Base-by-base conservation (phyloP, 1,140 invertebrate genomes). In the Procambarus virginalis region DNA sequence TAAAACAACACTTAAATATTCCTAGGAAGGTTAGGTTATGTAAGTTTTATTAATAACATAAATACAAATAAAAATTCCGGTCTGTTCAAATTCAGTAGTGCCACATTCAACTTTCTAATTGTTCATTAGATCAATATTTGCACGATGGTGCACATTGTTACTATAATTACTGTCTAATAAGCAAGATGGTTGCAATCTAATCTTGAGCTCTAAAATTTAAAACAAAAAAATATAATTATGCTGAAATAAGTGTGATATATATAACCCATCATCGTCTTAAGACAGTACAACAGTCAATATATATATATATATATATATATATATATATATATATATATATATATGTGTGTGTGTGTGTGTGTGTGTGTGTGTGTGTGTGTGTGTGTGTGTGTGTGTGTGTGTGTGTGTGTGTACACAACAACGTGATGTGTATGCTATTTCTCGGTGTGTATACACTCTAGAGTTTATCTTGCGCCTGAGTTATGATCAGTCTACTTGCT, bases 301-400 rank as follows among this genome's bases (percentile, higher is more conserved):
- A 48, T 68, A 73, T 84, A 73, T 84, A 73, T 84, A 73, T 84
- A 51, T 84, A 73, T 84, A 73, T 84, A 73, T 84, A 73, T 84
- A 73, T 70, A 73, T 84, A 73, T 84, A 73, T 84, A 73, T 84
- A 73, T 84, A 73, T 84, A 73, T 84, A 49, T 84, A 73, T 84
- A 49, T 84, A 73, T 55, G 51, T 55, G 51, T 55, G 51, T 55
- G 51, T 55, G 51, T 55, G 51, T 55, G 51, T 55, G 51, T 55
- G 51, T 55, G 51, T 55, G 51, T 55, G 51, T 55, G 51, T 55
- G 51, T 55, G 51, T 55, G 51, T 55, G 51, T 55, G 51, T 55
- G 51, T 55, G 10, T 55, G 10, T 55, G 51, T 55, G 51, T 55
- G 51, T 55, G 3, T 5, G 17, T 64, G 17, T 64, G 20, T 64